These are phyloP conservation scores for Sogatella furcifera DNA, from an alignment of 1,140 invertebrate genomes.

Conservation along the genomic window DNA sequence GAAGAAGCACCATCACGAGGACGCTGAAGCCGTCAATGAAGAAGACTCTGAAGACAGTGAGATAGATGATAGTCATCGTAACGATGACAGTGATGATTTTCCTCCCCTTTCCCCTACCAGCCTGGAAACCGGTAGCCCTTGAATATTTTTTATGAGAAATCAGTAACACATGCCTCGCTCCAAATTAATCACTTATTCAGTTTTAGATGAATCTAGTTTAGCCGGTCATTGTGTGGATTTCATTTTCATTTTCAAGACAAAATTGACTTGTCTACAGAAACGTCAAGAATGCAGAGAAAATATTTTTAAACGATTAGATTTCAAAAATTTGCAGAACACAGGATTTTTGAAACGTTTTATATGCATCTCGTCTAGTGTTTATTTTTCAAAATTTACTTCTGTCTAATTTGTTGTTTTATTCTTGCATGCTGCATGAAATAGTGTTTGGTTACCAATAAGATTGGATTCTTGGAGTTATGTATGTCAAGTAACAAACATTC, in stretches of 20 bases:
- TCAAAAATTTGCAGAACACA: too few relatives aligned
- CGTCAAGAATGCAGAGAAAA: too few relatives aligned
- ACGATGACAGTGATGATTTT: not conserved
- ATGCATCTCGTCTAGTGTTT: too few relatives aligned
- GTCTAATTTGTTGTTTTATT: too few relatives aligned
- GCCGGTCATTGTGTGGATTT: not conserved
- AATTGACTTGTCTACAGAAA: too few relatives aligned
- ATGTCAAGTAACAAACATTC: too few relatives aligned
- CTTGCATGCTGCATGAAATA: too few relatives aligned
- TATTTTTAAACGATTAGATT: too few relatives aligned
- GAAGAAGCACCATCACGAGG: slow-evolving; percentile 42
- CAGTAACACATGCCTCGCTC: not conserved
- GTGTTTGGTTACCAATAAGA: too few relatives aligned
- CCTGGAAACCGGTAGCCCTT: not conserved
- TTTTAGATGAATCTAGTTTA: not conserved
- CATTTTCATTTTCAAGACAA: not conserved
- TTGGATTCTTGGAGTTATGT: too few relatives aligned
- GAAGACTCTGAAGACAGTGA: slow-evolving; percentile 21
- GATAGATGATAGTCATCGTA: slow-evolving; percentile 1
- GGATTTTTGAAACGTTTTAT: too few relatives aligned
- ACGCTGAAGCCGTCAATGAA: slow-evolving; percentile 15
- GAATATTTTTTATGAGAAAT: not conserved
- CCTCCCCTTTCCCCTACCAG: not conserved
- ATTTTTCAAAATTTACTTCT: too few relatives aligned
- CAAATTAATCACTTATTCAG: not conserved